A percentile compares a stretch with the other conserved stretches of the same genome.
Evolutionary conservation across 2,113 vertebrate genomes (phyloP).

Genomic region (Dinomys branickii): DNA sequence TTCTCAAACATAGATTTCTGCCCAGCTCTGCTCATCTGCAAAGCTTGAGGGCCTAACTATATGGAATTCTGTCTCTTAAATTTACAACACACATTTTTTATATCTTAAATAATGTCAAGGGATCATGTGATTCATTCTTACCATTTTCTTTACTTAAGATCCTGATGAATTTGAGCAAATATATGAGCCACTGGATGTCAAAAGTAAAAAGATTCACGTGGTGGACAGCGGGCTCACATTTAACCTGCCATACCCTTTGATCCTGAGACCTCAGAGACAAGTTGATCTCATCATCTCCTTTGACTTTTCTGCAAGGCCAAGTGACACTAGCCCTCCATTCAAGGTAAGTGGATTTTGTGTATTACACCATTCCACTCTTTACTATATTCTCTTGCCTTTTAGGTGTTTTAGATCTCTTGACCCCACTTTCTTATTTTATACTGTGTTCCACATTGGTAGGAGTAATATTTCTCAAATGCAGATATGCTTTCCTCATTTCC

Average conservation of each 20-base stretch:
- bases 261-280: conserved; percentile 92
- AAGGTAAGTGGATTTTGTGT: conserved; percentile 87
- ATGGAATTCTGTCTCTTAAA: not conserved
- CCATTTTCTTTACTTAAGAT: conserved; percentile 84
- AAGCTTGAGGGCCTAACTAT: not conserved
- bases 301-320: conserved; percentile 96
- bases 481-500: not conserved
- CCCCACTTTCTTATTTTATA: not conserved
- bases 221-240: conserved; percentile 98
- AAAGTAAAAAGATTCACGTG: conserved; percentile 98
- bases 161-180: conserved; percentile 98
- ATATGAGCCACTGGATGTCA: conserved; percentile 97
- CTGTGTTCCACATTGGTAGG: not conserved
- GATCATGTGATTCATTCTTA: not conserved
- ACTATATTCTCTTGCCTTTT: not conserved
- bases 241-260: conserved; percentile 96
- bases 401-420: not conserved
- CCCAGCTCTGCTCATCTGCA: not conserved
- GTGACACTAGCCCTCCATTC: conserved; percentile 97
- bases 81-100: not conserved
- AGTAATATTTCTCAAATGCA: not conserved
- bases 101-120: not conserved
- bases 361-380: not conserved
- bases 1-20: not conserved
- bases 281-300: conserved; percentile 98